phyloP scores from a whole-genome alignment of 2,888 invertebrate genomes.

The Cryptosula pallasiana region DNA sequence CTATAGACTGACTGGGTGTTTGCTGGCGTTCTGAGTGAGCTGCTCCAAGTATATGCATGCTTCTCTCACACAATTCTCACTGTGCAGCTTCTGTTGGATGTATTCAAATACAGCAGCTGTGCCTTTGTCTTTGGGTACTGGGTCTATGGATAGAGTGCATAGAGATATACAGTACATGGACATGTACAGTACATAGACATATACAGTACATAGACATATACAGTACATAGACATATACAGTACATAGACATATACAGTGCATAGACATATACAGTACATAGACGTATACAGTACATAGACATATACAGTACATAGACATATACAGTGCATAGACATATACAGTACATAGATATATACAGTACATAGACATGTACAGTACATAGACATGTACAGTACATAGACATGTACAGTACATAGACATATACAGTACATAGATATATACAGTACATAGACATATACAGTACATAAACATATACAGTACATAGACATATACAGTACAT shows the following conservation, averaged over 20 bases:
- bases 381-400: not conserved
- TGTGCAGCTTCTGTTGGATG: conserved; percentile 38
- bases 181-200: not conserved
- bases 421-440: not conserved
- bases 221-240: conserved; percentile 5
- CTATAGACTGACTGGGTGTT: not conserved
- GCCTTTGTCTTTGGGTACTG: conserved; percentile 37
- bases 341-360: conserved; percentile 3
- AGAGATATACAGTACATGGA: conserved; percentile 3
- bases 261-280: not conserved
- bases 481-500: conserved; percentile 4
- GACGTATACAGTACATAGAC: not conserved
- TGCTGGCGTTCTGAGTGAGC: conserved; percentile 26
- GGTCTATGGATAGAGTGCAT: conserved; percentile 29
- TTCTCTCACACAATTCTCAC: conserved; percentile 39
- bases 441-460: not conserved
- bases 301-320: conserved; percentile 5
- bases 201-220: not conserved
- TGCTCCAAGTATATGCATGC: conserved; percentile 38
- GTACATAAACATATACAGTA: not conserved
- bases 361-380: not conserved
- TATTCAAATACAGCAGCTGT: conserved; percentile 37
- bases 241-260: not conserved
- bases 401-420: not conserved
- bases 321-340: not conserved